These are phyloP conservation scores for Neotoxoptera formosana DNA, from an alignment of 1,140 invertebrate species.

Conservation along the genomic window DNA sequence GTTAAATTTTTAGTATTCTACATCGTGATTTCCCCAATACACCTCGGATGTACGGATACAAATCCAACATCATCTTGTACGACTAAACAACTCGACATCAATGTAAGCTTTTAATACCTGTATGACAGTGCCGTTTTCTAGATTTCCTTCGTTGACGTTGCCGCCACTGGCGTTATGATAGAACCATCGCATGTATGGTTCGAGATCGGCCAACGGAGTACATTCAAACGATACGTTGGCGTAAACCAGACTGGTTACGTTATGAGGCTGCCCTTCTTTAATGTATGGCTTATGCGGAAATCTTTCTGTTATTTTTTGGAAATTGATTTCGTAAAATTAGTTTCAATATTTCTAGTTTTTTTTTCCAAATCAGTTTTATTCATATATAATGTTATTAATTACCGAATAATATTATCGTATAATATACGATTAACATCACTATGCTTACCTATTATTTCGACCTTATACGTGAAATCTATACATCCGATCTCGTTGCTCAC, in stretches of 20 bases:
- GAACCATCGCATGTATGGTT: conserved; percentile 79
- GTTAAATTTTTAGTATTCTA: conserved; percentile 58
- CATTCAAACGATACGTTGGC: conserved; percentile 75
- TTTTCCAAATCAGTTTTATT: neutral
- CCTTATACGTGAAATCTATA: conserved; percentile 75
- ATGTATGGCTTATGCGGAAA: conserved; percentile 81
- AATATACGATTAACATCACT: neutral
- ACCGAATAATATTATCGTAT: neutral
- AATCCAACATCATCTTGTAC: conserved; percentile 79
- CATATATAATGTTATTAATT: neutral
- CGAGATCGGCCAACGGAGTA: conserved; percentile 76
- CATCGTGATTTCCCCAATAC: conserved; percentile 58
- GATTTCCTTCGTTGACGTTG: conserved; percentile 66
- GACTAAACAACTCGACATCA: conserved; percentile 73
- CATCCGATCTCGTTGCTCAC: conserved; percentile 81
- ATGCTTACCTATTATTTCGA: conserved; percentile 78
- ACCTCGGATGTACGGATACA: conserved; percentile 78
- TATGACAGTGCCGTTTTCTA: conserved; percentile 67
- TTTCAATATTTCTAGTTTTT: neutral
- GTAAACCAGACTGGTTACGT: conserved; percentile 77
- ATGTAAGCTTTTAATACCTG: conserved; percentile 70
- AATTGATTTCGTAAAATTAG: neutral
- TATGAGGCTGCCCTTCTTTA: conserved; percentile 78
- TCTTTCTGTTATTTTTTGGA: conserved; percentile 68
- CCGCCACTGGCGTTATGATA: conserved; percentile 64